A percentile compares a stretch with the other conserved stretches of the same genome.
phyloP scores from a whole-genome alignment of 2,797 vertebrate genomes.

The Ciconia nigra region DNA sequence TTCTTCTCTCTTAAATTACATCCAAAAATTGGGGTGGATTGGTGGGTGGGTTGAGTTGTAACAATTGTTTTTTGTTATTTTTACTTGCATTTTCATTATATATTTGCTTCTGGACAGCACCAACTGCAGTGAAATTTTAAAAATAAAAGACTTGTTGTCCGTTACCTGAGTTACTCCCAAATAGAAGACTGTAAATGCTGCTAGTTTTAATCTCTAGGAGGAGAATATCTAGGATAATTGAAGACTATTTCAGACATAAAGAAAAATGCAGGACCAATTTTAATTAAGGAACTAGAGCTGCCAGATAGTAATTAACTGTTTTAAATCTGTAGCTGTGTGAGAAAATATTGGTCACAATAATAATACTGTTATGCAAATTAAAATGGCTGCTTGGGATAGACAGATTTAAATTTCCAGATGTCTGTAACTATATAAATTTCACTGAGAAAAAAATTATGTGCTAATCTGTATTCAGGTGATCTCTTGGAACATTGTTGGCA shows the following conservation, averaged over 20 bases:
- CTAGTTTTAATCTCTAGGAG: not conserved
- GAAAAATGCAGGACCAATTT: not conserved
- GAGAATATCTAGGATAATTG: not conserved
- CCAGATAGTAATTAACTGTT: not conserved
- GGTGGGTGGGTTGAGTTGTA: not conserved
- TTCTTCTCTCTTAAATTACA: not conserved
- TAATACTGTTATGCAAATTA: conserved; percentile 4
- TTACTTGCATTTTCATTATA: not conserved
- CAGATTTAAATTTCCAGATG: conserved; percentile 11
- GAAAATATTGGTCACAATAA: conserved; percentile 1
- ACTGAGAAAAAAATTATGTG: not conserved
- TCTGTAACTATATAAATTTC: not conserved
- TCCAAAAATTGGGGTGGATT: not conserved
- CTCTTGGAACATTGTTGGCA: not conserved
- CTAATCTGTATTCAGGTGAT: conserved; percentile 16
- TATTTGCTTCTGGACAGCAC: not conserved
- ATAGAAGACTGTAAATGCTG: not conserved
- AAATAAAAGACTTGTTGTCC: not conserved
- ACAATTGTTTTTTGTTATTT: not conserved
- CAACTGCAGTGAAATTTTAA: not conserved
- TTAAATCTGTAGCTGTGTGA: not conserved
- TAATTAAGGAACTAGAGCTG: not conserved
- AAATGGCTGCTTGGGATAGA: not conserved
- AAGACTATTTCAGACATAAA: not conserved
- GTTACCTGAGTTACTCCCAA: not conserved